These are phyloP conservation scores for Cephus pulcher DNA, from an alignment of 2,888 invertebrate species.

Conservation along the genomic window DNA sequence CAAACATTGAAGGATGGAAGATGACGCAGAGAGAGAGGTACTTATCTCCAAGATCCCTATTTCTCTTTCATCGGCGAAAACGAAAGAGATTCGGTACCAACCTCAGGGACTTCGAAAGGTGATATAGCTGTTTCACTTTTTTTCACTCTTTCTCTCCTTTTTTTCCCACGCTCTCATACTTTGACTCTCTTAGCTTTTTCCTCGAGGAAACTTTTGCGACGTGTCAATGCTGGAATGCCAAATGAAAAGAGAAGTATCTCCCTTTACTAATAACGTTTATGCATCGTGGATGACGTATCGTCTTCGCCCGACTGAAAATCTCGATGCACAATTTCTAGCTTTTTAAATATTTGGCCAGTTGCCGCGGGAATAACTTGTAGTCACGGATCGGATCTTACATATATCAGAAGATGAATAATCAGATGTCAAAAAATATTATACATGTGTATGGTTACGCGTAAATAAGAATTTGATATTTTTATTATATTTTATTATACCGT, in stretches of 20 bases:
- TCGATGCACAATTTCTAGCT: slow-evolving; percentile 11
- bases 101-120: neutral
- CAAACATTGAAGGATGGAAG: neutral
- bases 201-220: neutral
- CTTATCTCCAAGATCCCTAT: neutral
- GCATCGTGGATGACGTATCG: slow-evolving; percentile 34
- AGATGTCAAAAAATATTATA: neutral
- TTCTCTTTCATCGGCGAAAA: neutral
- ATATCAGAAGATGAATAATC: neutral
- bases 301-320: slow-evolving; percentile 27
- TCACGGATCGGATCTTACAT: neutral
- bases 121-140: slow-evolving; percentile 6
- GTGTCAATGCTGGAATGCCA: neutral
- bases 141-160: neutral
- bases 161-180: neutral
- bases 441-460: neutral
- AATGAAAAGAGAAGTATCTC: neutral
- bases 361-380: slow-evolving; percentile 25
- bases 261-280: slow-evolving; percentile 33
- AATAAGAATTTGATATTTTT: neutral
- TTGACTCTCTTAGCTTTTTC: neutral
- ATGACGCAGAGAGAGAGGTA: neutral
- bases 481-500: neutral
- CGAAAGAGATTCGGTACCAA: neutral
- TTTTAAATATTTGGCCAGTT: slow-evolving; percentile 54